Percentiles rank a stretch among this genome's conserved stretches.
Conservation (phyloP, 2,888 invertebrate species). For the Cephus nigrinus region DNA sequence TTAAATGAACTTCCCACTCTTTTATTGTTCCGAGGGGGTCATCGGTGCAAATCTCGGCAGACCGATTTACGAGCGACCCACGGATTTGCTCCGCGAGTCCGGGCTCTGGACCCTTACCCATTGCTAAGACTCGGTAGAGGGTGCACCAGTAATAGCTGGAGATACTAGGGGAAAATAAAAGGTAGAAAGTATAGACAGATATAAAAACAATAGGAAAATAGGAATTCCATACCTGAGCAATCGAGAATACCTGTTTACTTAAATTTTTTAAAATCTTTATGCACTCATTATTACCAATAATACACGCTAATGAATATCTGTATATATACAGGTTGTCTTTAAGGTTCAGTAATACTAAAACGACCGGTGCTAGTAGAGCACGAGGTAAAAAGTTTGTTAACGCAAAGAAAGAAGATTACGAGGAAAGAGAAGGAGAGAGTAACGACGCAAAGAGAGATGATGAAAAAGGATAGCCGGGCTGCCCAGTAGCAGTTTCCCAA, state of each 20-base stretch:
- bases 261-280: neutral
- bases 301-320: neutral
- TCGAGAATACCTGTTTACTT: neutral
- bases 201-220: neutral
- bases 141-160: constrained; percentile 24
- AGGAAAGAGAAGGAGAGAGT: constrained; percentile 32
- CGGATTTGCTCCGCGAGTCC: constrained; percentile 34
- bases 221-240: neutral
- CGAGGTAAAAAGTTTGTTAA: constrained; percentile 58
- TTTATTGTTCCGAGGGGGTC: constrained; percentile 57
- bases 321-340: neutral
- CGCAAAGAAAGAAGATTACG: constrained; percentile 35
- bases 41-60: constrained; percentile 48
- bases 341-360: neutral
- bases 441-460: constrained; percentile 28
- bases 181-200: neutral
- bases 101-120: neutral
- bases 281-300: neutral
- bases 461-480: constrained; percentile 29
- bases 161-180: constrained; percentile 28
- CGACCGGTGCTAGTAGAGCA: constrained; percentile 29
- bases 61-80: constrained; percentile 54
- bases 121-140: constrained; percentile 17
- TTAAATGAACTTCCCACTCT: constrained; percentile 63
- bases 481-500: constrained; percentile 66